Evolutionary conservation across 2,113 vertebrate species (phyloP).

Genomic region (Pelmatolapia mariae): DNA sequence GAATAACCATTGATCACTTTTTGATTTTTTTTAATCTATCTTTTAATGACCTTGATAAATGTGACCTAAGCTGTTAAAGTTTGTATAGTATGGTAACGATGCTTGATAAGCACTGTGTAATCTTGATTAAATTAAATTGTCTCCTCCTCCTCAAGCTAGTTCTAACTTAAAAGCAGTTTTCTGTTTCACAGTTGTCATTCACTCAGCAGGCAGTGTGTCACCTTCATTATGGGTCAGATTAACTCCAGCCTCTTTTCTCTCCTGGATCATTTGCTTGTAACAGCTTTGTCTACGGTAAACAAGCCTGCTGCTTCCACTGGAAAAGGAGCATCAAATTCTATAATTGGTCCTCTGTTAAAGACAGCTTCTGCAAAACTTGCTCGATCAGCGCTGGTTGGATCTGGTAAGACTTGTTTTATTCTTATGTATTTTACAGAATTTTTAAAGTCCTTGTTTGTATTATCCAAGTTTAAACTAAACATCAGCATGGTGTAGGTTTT

Average conservation of each 20-base stretch:
- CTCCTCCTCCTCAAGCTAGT: not conserved
- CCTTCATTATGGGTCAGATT: slow-evolving; percentile 5
- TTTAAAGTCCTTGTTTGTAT: not conserved
- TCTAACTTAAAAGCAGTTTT: not conserved
- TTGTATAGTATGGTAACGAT: not conserved
- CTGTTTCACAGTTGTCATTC: not conserved
- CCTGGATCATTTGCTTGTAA: not conserved
- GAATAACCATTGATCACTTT: not conserved
- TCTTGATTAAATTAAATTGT: slow-evolving; percentile 1
- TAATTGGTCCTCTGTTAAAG: slow-evolving; percentile 17
- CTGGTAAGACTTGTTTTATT: slow-evolving; percentile 40
- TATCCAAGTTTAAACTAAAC: not conserved
- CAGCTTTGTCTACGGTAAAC: slow-evolving; percentile 29
- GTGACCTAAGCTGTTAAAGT: not conserved
- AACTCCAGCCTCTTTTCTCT: not conserved
- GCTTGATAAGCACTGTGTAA: not conserved
- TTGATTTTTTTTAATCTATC: not conserved
- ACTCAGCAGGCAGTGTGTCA: not conserved
- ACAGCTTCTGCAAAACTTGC: not conserved
- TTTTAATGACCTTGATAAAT: not conserved
- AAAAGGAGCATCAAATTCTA: not conserved
- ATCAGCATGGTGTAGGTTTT: not conserved
- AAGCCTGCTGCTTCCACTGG: slow-evolving; percentile 23
- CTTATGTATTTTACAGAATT: not conserved
- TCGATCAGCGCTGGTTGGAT: not conserved